Evolutionary conservation across 2,113 vertebrate species (phyloP).

Genomic region (Leptobrachium ailaonicum): DNA sequence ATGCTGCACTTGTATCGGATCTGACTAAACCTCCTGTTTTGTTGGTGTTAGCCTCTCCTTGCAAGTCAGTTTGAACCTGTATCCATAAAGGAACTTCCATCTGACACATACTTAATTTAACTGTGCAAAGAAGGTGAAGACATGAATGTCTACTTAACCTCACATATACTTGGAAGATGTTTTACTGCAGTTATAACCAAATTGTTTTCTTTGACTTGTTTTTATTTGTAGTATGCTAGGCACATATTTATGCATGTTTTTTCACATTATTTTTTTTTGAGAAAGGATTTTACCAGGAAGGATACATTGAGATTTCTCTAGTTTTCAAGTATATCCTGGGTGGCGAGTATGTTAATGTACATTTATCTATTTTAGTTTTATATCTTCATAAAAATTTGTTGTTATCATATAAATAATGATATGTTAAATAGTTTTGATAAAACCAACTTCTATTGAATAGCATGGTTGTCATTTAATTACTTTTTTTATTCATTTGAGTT

Average conservation of each 20-base stretch:
- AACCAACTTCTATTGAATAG: too few relatives aligned
- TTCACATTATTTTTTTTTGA: background rate
- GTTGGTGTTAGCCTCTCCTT: background rate
- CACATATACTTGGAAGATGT: constrained; percentile 25
- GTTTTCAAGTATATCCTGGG: too few relatives aligned
- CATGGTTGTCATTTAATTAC: too few relatives aligned
- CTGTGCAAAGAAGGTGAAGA: constrained; percentile 49
- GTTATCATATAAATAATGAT: too few relatives aligned
- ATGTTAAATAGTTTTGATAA: too few relatives aligned
- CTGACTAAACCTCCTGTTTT: constrained; percentile 18
- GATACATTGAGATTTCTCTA: too few relatives aligned
- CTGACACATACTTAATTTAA: constrained; percentile 42
- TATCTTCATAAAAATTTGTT: too few relatives aligned
- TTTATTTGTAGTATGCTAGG: background rate
- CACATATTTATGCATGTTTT: background rate
- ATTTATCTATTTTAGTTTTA: too few relatives aligned
- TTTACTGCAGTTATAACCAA: background rate
- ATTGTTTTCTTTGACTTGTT: background rate
- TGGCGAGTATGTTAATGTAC: too few relatives aligned
- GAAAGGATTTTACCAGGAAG: too few relatives aligned
- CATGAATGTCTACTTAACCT: constrained; percentile 32
- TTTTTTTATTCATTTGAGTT: too few relatives aligned
- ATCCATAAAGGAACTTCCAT: constrained; percentile 37
- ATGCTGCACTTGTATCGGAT: background rate
- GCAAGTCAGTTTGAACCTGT: background rate